Base-by-base conservation (phyloP, 2,797 vertebrate genomes). In the Sebastolobus alascanus region DNA sequence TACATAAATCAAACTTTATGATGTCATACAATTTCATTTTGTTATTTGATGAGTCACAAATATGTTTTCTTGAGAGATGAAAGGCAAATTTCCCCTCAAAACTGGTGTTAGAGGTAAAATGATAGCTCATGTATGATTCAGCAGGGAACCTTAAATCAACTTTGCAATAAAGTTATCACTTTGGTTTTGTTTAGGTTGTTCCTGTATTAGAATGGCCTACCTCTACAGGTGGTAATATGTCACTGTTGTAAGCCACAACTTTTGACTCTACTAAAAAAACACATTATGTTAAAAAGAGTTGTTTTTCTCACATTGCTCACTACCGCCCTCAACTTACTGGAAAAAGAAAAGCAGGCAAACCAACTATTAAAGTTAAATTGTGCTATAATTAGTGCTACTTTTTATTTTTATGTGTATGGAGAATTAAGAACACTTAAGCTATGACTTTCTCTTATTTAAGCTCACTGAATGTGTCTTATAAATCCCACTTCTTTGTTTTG, bases 381-480 rank as follows among this genome's bases (percentile, higher is more conserved):
- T 46, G 3, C 43, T 3, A 46, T 7, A 46, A 46, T 46, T 2
- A 46, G 43, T 46, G 43, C 43, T 46, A 4, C 18, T 46, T 18
- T 46, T 46, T 46, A 46, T 46, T 18, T 18, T 46, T 46, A 46
- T 18, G 43, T 18, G 0, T 46, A 46, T 46, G 43, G 14, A 46
- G 50, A 9, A 52, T 52, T 52, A 20, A 52, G 50, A n/a, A 52
- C 31, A 40, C 2, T 13, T 0, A 8, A 5, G 2, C 3, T 20
- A 0, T n/a, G 27, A 35, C 13, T 38, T 43, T 16, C 35, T 9
- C 31, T 69, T 22, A 22, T 56, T 8, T 31, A 2, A 13, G 10
- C 4, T 40, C 10, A 13, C 8, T 9, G n/a, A 60, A n/a, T 6
- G 12, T 9, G 8, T 0, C 9, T 11, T 43, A 0, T 0, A 3